Percentiles rank a stretch among this genome's conserved stretches.
Conservation (phyloP, 2,888 invertebrate genomes). For the Parapristionchus giblindavisi region DNA sequence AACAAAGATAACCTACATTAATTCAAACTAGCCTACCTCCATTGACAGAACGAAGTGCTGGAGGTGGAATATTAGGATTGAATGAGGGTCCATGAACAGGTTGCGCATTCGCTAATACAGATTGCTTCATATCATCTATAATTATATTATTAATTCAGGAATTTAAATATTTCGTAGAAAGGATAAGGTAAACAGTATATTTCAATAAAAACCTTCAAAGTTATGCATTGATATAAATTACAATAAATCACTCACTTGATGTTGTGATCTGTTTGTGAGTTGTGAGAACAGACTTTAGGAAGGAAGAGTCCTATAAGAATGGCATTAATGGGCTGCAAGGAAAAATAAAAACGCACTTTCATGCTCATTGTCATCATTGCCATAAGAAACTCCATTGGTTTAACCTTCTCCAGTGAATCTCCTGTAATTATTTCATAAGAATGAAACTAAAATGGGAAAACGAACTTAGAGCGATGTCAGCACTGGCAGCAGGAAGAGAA, state of each 20-base stretch:
- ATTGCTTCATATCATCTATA: conserved; percentile 34
- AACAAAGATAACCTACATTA: too few relatives aligned
- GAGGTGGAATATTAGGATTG: conserved; percentile 29
- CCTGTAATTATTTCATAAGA: conserved; percentile 12
- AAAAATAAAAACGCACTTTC: not conserved
- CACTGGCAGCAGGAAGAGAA: conserved; percentile 3
- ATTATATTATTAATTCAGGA: not conserved
- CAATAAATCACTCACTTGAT: conserved; percentile 9
- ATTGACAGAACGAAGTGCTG: conserved; percentile 11
- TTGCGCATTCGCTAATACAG: conserved; percentile 25
- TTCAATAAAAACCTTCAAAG: not conserved
- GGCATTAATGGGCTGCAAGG: not conserved
- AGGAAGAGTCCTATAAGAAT: conserved; percentile 18
- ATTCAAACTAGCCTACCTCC: too few relatives aligned
- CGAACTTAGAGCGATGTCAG: conserved; percentile 29
- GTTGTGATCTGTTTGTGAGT: conserved; percentile 11
- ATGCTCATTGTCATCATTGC: conserved; percentile 37
- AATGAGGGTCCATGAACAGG: conserved; percentile 34
- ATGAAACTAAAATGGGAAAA: not conserved
- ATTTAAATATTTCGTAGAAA: not conserved
- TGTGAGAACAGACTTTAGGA: conserved; percentile 33
- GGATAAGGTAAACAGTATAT: not conserved
- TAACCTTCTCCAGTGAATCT: conserved; percentile 19
- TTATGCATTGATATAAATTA: not conserved
- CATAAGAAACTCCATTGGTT: conserved; percentile 38